Evolutionary conservation across 2,888 invertebrate genomes (phyloP), one percentile per base, ranked within the genome.

Genomic region (Calameuta pallipes): DNA sequence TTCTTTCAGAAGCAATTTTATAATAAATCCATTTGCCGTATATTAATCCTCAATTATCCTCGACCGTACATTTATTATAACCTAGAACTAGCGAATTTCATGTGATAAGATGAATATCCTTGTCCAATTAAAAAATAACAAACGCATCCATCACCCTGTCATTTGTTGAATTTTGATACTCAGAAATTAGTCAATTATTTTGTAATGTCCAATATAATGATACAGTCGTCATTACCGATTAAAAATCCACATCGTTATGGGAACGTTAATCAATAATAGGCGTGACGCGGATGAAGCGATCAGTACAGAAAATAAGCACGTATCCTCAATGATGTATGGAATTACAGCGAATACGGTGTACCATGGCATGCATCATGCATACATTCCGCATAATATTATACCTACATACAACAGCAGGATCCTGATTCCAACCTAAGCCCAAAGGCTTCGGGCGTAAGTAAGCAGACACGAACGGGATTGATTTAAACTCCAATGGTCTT

Each of bases 1-100:
- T 87, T 87, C 80, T 80, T 82, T 85, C 82, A 81, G 84, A 85
- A 84, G 81, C 83, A 83, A 86, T 85, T 88, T 89, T 87, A 84
- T 87, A 90, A 87, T 87, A 86, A 87, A 87, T 84, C 75, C 82
- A 80, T 82, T 56, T 80, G 76, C 79, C 75, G 71, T 78, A 77
- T 74, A 56, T 56, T 6, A 9, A 56, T 56, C 23, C 9, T 56
- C 23, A 1, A 23, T 23, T 56, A 3, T 56, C 56, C 56, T 23
- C 23, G 56, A 56, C 9, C 9, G 15, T 56, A 56, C 56, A 9
- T 41, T 41, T 1, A 23, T 9, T 23, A 2, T 23, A 23, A 23
- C 15, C 56, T 2, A 56, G 56, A 2, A 2, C 56, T 9, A 56
- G 0, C 6, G 9, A 23, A 23, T 56, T 56, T 9, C 9, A 56